Evolutionary conservation across 2,888 invertebrate genomes (phyloP), one percentile per base, ranked within the genome.

Genomic region (Mesochorus sp.): DNA sequence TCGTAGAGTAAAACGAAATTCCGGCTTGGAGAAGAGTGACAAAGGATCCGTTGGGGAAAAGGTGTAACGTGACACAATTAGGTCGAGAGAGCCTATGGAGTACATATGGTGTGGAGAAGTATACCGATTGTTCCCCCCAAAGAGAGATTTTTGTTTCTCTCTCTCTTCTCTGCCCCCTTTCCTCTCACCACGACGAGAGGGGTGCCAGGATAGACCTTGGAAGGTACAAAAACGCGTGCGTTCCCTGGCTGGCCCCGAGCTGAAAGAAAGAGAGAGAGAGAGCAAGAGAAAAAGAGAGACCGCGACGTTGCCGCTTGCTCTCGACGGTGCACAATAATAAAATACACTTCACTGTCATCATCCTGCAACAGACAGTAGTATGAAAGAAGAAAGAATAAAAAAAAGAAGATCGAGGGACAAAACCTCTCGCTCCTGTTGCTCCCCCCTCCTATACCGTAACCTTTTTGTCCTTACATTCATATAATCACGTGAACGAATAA

Each of bases 41-140:
- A 78, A 79, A 77, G 80, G 76, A 72, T 39, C 66, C 72, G 49
- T 37, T 51, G 44, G 51, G 76, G 67, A 73, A 78, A 81, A 81
- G 57, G 76, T 79, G 81, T 81, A 85, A 85, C 83, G 83, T 83
- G 87, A 85, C 85, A 86, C 87, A 88, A 88, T 88, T 87, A 86
- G 83, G 85, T 85, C 83, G 82, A 82, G 80, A 81, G 67, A 74
- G 81, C 72, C 68, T 81, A 75, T 14, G n/a, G n/a, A 57, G 47
- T 57, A 57, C 47, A 59, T 49, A 59, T 12, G 47, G 49, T 37
- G 34, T 39, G 21, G 31, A n/a, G n/a, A 42, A n/a, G 42, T 19
- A 67, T 39, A 51, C 31, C 44, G 44, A 57, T 68, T 31, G 66
- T 66, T 34, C 47, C 44, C 57, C 47, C 76, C 55, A n/a, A 55